Conservation (phyloP, 1,140 invertebrate genomes). For the Pseudomyrmex dendroicus region DNA sequence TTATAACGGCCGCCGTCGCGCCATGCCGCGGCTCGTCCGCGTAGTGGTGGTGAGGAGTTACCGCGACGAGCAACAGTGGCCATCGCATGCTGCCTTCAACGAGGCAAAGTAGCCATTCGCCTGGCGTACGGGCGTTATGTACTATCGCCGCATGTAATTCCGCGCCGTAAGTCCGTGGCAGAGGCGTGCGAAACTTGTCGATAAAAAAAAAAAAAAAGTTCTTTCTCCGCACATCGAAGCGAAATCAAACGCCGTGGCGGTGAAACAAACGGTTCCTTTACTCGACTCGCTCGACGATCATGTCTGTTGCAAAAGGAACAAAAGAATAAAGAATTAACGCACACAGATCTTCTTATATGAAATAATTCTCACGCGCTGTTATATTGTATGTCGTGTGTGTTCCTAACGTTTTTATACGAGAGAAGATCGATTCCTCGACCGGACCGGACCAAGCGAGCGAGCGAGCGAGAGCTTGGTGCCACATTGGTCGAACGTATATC, state of each 20-base stretch:
- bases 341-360: not conserved
- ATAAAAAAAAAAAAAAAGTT: slow-evolving; percentile 1
- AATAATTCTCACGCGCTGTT: not conserved
- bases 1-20: slow-evolving; percentile 82
- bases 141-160: slow-evolving; percentile 61
- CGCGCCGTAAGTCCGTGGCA: slow-evolving; percentile 22
- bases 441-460: not conserved
- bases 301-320: no score
- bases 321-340: no score
- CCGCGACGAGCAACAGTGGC: slow-evolving; percentile 70
- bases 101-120: slow-evolving; percentile 76
- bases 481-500: slow-evolving; percentile 9
- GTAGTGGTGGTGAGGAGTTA: slow-evolving; percentile 57
- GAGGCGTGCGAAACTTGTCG: slow-evolving; percentile 1
- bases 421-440: slow-evolving; percentile 11
- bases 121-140: slow-evolving; percentile 63
- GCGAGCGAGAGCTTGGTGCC: slow-evolving; percentile 5
- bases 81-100: slow-evolving; percentile 73
- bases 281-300: no score
- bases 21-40: slow-evolving; percentile 60
- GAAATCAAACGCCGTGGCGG: no score
- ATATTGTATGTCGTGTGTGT: not conserved
- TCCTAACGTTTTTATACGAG: not conserved
- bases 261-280: no score
- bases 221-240: no score